Conservation (phyloP, 2,113 vertebrate species). For the Tinamus guttatus region DNA sequence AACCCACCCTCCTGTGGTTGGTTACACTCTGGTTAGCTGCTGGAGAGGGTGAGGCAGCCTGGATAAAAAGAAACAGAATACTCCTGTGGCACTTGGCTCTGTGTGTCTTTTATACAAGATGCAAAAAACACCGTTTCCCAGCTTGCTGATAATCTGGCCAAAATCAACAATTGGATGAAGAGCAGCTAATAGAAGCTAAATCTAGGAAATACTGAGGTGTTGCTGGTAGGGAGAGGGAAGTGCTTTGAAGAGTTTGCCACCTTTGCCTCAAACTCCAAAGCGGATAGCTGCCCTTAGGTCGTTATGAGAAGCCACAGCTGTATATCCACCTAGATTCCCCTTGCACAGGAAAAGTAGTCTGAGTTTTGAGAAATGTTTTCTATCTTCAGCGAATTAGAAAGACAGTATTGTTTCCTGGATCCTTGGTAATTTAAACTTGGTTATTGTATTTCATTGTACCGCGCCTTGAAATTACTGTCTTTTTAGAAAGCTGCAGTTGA, state of each 20-base stretch:
- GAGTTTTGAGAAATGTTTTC: not conserved
- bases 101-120: not conserved
- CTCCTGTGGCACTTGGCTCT: constrained; percentile 59
- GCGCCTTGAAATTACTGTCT: not conserved
- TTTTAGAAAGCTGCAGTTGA: fast-evolving
- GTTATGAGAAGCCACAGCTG: not conserved
- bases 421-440: not conserved
- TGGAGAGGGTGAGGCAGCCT: constrained; percentile 7
- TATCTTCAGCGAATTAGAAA: not conserved
- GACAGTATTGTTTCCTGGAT: not conserved
- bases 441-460: not conserved
- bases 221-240: constrained; percentile 34
- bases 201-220: constrained; percentile 64
- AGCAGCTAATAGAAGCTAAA: not conserved
- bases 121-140: not conserved
- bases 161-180: constrained; percentile 38
- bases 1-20: constrained; percentile 14
- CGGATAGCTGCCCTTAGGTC: not conserved
- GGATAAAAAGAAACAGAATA: constrained; percentile 30
- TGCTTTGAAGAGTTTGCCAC: constrained; percentile 49
- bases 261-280: not conserved
- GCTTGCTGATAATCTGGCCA: constrained; percentile 8
- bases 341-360: not conserved
- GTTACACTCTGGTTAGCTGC: not conserved
- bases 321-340: not conserved